phyloP scores from a whole-genome alignment of 2,113 vertebrate species.

The Chelonoidis abingdonii region DNA sequence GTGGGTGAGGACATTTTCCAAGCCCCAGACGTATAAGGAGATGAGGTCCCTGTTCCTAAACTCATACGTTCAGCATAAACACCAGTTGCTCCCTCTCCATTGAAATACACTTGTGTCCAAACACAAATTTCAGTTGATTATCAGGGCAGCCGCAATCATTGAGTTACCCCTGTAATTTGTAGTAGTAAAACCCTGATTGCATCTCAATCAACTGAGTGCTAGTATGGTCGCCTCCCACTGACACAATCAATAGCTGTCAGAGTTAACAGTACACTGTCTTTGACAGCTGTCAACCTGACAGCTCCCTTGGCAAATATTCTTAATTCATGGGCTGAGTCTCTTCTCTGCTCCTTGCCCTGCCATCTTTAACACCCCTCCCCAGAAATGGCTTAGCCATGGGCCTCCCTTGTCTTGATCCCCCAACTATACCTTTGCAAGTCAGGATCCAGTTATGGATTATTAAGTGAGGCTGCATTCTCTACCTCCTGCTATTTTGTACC shows the following conservation, averaged over 20 bases:
- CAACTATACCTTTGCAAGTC: neutral
- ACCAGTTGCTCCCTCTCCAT: neutral
- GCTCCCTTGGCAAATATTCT: neutral
- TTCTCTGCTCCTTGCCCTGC: neutral
- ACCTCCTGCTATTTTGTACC: neutral
- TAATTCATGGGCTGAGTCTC: neutral
- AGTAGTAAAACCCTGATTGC: neutral
- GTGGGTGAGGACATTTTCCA: neutral
- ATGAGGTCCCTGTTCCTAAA: neutral
- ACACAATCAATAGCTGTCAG: neutral
- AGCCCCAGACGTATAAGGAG: neutral
- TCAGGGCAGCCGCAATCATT: neutral
- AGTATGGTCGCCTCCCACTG: neutral
- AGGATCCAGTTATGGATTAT: neutral
- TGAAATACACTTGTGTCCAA: neutral
- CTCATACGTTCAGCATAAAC: neutral
- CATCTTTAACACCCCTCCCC: neutral
- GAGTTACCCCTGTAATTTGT: neutral
- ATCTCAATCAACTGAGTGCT: neutral
- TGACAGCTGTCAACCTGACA: neutral
- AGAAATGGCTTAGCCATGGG: neutral
- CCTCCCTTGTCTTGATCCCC: neutral
- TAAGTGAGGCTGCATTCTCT: neutral
- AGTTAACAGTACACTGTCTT: neutral
- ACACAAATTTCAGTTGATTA: neutral